phyloP scores from a whole-genome alignment of 2,888 invertebrate genomes.

The Acleris cristana region DNA sequence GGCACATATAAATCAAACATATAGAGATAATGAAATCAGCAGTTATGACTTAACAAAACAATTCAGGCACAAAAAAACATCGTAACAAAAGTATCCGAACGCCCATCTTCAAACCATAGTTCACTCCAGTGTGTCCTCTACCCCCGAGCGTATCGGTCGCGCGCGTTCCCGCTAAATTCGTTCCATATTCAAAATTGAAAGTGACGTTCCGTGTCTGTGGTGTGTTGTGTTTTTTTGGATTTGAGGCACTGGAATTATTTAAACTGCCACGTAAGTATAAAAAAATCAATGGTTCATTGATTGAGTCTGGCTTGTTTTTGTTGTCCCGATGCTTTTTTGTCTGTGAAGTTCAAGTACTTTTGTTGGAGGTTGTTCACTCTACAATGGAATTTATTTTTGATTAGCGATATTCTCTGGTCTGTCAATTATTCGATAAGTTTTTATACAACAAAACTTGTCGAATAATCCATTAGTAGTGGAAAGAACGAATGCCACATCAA shows the following conservation, averaged over 20 bases:
- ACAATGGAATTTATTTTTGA: neutral
- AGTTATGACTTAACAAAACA: no score
- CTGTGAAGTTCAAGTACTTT: neutral
- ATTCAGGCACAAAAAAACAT: neutral
- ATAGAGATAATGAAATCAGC: no score
- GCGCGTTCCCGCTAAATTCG: conserved; percentile 11
- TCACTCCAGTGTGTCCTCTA: conserved; percentile 17
- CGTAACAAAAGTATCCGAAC: conserved; percentile 14
- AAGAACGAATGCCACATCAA: no score
- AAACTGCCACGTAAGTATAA: conserved; percentile 29
- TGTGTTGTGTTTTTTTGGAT: conserved; percentile 28
- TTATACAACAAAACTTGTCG: neutral
- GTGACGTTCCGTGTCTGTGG: conserved; percentile 32
- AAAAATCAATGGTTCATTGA: neutral
- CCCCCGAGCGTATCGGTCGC: conserved; percentile 20
- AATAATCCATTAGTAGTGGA: no score
- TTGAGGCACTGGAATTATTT: conserved; percentile 11
- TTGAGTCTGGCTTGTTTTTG: neutral
- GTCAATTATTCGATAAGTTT: neutral
- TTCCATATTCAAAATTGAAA: conserved; percentile 24
- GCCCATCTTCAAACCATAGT: conserved; percentile 14
- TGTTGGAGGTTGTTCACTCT: neutral
- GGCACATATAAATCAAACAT: no score
- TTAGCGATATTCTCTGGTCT: neutral
- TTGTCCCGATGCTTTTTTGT: neutral